Evolutionary conservation across 2,113 vertebrate species (phyloP).

Genomic region (Istiophorus platypterus): DNA sequence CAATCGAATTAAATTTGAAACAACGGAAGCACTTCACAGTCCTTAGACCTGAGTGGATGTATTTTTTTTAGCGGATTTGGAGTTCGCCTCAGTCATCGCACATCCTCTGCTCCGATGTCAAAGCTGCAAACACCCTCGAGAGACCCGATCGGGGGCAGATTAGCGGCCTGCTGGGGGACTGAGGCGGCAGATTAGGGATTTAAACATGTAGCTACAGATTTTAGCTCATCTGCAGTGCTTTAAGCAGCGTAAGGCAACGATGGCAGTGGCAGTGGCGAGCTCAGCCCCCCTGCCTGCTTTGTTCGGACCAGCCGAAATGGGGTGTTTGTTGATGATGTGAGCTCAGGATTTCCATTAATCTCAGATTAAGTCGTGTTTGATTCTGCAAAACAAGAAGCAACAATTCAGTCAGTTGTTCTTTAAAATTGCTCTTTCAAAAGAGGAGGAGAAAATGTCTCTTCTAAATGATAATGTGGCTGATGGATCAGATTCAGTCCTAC

Average conservation of each 20-base stretch:
- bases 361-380: slow-evolving; percentile 35
- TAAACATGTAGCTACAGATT: slow-evolving; percentile 37
- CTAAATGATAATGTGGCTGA: slow-evolving; percentile 7
- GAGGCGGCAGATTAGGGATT: slow-evolving; percentile 51
- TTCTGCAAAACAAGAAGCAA: slow-evolving; percentile 6
- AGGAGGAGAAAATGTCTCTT: neutral
- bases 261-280: slow-evolving; percentile 13
- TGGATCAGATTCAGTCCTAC: slow-evolving; percentile 2
- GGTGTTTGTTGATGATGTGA: slow-evolving; percentile 36
- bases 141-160: slow-evolving; percentile 42
- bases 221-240: slow-evolving; percentile 6
- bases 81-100: neutral
- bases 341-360: slow-evolving; percentile 38
- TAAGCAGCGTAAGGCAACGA: neutral
- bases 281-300: slow-evolving; percentile 19
- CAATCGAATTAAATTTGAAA: neutral
- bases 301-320: slow-evolving; percentile 34
- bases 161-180: slow-evolving; percentile 21
- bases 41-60: slow-evolving; percentile 15
- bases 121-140: slow-evolving; percentile 25
- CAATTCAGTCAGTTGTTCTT: neutral
- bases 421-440: neutral
- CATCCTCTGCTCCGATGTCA: slow-evolving; percentile 32
- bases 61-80: neutral
- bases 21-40: neutral